These are phyloP conservation scores for Enteromius treurensis DNA, from an alignment of 2,797 vertebrate genomes.

Conservation along the genomic window DNA sequence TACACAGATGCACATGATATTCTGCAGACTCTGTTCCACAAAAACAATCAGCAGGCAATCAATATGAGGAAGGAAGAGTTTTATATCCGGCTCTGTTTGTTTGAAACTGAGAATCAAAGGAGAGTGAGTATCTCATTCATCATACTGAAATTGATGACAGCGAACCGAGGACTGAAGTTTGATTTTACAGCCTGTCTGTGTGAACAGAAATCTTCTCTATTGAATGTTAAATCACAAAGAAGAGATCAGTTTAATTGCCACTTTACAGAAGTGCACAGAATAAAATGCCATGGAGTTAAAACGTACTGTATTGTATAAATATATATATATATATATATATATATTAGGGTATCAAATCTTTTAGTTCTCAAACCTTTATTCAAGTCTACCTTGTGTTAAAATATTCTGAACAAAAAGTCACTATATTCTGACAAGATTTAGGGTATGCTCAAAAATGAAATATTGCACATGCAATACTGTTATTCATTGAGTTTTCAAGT, in stretches of 20 bases:
- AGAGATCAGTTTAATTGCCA: not conserved
- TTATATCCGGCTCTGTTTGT: constrained; percentile 18
- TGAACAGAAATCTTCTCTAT: not conserved
- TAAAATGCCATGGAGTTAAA: not conserved
- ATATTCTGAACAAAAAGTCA: no score
- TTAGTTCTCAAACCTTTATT: no score
- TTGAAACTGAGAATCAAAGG: constrained; percentile 31
- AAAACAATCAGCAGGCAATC: constrained; percentile 11
- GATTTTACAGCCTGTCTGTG: not conserved
- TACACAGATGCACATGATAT: not conserved
- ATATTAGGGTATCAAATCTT: no score
- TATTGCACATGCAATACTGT: no score
- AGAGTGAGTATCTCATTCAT: constrained; percentile 24
- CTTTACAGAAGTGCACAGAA: not conserved
- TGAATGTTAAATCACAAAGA: not conserved
- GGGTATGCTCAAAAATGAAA: no score
- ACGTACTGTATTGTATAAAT: not conserved
- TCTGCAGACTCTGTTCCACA: not conserved
- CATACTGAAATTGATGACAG: constrained; percentile 21
- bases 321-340: no score
- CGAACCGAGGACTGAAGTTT: not conserved
- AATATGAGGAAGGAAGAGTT: constrained; percentile 28
- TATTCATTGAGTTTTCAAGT: no score
- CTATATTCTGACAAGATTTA: no score
- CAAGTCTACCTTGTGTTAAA: no score